A percentile compares a stretch with the other conserved stretches of the same genome.
phyloP scores from a whole-genome alignment of 2,888 invertebrate genomes.

The Yponomeuta malinellus region DNA sequence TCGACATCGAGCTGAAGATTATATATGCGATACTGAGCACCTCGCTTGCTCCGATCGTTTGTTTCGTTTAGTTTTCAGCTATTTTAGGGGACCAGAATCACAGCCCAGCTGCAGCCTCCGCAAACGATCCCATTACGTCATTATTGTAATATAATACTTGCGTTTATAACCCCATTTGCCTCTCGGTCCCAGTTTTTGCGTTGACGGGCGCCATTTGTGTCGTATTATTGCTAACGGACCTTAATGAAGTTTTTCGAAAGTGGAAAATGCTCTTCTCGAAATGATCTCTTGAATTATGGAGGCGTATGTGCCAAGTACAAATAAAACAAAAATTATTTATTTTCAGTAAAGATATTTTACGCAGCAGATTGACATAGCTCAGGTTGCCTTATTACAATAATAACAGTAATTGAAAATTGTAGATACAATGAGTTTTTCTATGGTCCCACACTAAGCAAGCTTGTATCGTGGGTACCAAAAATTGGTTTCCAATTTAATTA shows the following conservation, averaged over 20 bases:
- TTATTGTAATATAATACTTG: conserved; percentile 12
- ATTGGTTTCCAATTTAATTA: too few species aligned
- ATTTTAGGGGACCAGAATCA: neutral
- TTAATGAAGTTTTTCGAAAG: neutral
- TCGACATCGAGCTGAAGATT: too few species aligned
- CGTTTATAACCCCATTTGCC: conserved; percentile 10
- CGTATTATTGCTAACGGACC: neutral
- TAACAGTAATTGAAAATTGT: too few species aligned
- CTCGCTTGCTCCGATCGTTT: too few species aligned
- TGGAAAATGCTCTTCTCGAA: neutral
- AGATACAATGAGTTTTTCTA: too few species aligned
- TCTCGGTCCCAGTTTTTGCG: neutral
- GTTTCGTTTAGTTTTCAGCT: neutral
- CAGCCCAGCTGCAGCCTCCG: neutral
- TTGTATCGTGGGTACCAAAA: too few species aligned
- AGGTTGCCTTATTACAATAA: too few species aligned
- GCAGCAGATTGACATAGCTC: too few species aligned
- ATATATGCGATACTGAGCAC: too few species aligned
- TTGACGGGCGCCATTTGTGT: neutral
- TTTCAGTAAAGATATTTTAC: too few species aligned
- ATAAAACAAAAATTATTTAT: too few species aligned
- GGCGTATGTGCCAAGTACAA: neutral
- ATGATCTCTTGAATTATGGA: neutral
- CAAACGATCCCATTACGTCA: conserved; percentile 14
- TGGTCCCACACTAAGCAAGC: too few species aligned